Percentiles rank a stretch among this genome's conserved stretches.
Conservation (phyloP, 2,113 vertebrate species). For the Pluvialis apricaria region DNA sequence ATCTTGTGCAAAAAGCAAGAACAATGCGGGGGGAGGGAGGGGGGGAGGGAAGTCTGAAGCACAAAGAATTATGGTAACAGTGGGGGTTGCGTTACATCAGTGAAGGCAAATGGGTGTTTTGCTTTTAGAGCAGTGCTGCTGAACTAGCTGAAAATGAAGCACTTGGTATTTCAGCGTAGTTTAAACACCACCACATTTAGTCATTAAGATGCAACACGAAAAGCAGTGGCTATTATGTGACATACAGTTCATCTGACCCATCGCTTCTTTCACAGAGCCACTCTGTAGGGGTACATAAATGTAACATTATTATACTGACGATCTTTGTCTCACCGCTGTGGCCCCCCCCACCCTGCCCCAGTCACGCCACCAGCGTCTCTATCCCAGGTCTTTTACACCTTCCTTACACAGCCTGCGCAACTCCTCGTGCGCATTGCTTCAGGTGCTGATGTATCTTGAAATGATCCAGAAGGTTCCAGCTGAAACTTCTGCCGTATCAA, state of each 20-base stretch:
- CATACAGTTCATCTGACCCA: background rate
- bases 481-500: background rate
- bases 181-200: fast-evolving
- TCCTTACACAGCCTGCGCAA: background rate
- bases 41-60: background rate
- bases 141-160: background rate
- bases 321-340: background rate
- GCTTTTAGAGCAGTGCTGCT: background rate
- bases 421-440: fast-evolving
- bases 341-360: background rate
- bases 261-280: background rate
- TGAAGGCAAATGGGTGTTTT: background rate
- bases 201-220: background rate
- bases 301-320: fast-evolving
- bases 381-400: background rate
- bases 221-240: background rate
- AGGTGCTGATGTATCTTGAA: background rate
- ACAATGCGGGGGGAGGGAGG: too few species aligned
- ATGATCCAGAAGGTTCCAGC: background rate
- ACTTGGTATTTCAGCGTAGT: background rate
- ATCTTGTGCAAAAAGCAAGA: background rate
- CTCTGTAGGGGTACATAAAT: background rate
- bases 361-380: background rate
- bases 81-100: fast-evolving
- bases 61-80: background rate